phyloP scores from a whole-genome alignment of 2,797 vertebrate genomes.

The Gobio occitaniae region DNA sequence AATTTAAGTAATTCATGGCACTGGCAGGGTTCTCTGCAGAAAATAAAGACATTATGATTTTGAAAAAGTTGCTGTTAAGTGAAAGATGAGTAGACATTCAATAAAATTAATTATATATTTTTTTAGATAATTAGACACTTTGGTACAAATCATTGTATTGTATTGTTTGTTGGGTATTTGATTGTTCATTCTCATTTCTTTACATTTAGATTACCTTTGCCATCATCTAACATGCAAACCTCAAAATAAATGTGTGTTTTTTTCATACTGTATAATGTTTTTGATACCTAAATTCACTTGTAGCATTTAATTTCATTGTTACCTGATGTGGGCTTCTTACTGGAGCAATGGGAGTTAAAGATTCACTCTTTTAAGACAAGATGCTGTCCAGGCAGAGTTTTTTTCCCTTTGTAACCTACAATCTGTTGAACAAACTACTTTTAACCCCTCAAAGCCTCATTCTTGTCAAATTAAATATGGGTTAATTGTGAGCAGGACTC shows the following conservation, averaged over 20 bases:
- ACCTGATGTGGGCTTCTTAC: not conserved
- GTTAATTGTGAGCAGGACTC: not conserved
- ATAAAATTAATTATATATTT: not conserved
- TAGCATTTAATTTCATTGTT: not conserved
- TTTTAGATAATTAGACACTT: no score
- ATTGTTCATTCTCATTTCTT: not conserved
- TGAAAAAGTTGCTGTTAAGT: not conserved
- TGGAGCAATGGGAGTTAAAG: not conserved
- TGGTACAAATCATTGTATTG: not conserved
- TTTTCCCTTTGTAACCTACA: not conserved
- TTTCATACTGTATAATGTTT: not conserved
- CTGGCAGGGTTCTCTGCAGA: not conserved
- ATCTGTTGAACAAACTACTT: not conserved
- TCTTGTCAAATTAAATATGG: not conserved
- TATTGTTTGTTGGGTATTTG: not conserved
- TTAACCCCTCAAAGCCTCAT: not conserved
- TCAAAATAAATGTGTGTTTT: not conserved
- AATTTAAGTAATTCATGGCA: not conserved
- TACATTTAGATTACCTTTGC: not conserved
- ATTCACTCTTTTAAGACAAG: not conserved
- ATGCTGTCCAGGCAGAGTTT: not conserved
- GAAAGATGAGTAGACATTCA: not conserved
- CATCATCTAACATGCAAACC: not conserved
- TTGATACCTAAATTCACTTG: not conserved
- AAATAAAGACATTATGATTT: not conserved